Evolutionary conservation across 2,113 vertebrate species (phyloP).

Genomic region (Petromus typicus): DNA sequence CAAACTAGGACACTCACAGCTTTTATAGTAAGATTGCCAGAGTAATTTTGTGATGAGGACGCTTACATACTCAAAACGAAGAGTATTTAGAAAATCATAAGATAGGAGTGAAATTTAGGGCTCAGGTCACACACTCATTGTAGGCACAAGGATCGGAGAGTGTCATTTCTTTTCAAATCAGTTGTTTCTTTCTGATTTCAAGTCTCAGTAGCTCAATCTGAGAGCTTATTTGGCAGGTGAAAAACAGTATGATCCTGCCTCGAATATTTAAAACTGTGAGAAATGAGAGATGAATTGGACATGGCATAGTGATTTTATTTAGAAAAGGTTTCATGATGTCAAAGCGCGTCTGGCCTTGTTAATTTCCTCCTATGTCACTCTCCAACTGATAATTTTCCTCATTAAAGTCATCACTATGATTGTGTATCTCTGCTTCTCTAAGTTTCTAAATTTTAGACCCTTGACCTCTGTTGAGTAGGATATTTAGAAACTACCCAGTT

Average conservation of each 20-base stretch:
- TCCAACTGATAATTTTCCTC: conserved; percentile 77
- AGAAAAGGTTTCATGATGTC: conserved; percentile 76
- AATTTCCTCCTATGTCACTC: conserved; percentile 72
- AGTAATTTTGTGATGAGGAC: neutral
- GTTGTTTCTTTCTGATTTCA: conserved; percentile 54
- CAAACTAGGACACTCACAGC: neutral
- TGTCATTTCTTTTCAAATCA: conserved; percentile 36
- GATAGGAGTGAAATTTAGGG: neutral
- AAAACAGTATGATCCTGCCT: conserved; percentile 66
- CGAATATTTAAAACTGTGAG: conserved; percentile 76
- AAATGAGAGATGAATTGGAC: conserved; percentile 74
- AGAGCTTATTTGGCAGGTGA: conserved; percentile 68
- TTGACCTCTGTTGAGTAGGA: conserved; percentile 39
- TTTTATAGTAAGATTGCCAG: neutral
- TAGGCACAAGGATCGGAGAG: neutral
- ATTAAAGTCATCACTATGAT: conserved; percentile 75
- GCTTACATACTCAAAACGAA: neutral
- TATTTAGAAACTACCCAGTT: neutral
- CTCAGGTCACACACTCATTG: neutral
- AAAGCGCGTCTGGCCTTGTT: conserved; percentile 74
- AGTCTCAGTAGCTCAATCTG: conserved; percentile 55
- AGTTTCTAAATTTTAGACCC: conserved; percentile 65
- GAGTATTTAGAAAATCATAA: conserved; percentile 2
- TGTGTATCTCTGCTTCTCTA: conserved; percentile 36
- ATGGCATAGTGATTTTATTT: conserved; percentile 81